phyloP scores from a whole-genome alignment of 2,888 invertebrate species.

The Teleiodes luculella region DNA sequence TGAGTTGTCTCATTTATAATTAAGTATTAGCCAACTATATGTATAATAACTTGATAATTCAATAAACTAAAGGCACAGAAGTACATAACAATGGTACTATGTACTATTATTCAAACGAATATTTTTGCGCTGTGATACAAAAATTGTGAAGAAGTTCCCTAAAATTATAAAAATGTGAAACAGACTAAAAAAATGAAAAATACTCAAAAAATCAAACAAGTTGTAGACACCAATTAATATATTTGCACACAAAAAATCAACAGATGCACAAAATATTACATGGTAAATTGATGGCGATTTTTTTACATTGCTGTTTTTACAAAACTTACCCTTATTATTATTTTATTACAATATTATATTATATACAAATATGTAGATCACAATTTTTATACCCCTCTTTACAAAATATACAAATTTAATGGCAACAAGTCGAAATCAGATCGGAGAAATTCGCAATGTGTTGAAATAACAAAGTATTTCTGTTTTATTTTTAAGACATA shows the following conservation, averaged over 20 bases:
- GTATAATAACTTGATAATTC: no score
- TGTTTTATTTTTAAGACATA: no score
- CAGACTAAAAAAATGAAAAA: no score
- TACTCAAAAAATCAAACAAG: background rate
- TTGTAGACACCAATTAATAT: constrained; percentile 43
- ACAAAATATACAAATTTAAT: background rate
- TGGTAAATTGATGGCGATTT: constrained; percentile 13
- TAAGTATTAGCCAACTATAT: no score
- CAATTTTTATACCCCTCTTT: constrained; percentile 27
- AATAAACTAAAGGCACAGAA: no score
- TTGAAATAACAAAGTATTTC: no score
- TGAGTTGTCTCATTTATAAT: no score
- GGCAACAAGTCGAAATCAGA: constrained; percentile 1
- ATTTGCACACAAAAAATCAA: constrained; percentile 64
- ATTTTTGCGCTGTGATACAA: no score
- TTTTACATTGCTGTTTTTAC: constrained; percentile 45
- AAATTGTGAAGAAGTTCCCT: no score
- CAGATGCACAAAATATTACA: constrained; percentile 49
- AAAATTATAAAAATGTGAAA: no score
- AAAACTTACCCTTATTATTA: constrained; percentile 41
- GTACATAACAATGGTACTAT: no score
- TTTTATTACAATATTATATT: constrained; percentile 16
- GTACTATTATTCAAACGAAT: no score
- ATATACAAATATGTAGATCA: constrained; percentile 46
- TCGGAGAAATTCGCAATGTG: background rate